phyloP scores from a whole-genome alignment of 2,113 vertebrate species.

The Thermophis baileyi region DNA sequence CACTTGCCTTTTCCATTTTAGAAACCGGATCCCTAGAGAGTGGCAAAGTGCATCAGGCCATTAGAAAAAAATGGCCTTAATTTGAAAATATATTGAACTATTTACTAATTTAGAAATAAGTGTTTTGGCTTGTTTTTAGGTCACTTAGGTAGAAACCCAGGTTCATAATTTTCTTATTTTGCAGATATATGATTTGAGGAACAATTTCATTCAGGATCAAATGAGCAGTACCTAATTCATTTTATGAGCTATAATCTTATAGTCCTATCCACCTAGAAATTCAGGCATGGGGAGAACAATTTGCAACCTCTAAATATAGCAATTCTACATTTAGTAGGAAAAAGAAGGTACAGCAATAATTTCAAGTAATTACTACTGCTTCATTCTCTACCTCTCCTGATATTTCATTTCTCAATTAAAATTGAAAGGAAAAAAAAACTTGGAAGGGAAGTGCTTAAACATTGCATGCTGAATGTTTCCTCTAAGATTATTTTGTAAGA shows the following conservation, averaged over 20 bases:
- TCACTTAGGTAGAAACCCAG: background rate
- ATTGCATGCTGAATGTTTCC: background rate
- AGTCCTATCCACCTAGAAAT: background rate
- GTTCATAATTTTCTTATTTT: background rate
- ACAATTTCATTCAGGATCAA: background rate
- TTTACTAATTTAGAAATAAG: background rate
- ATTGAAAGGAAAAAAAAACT: background rate
- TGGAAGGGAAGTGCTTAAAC: background rate
- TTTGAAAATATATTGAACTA: background rate
- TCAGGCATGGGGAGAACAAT: background rate
- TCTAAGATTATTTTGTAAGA: background rate
- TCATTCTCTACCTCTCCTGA: background rate
- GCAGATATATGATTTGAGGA: background rate
- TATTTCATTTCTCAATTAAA: background rate
- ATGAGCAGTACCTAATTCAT: background rate
- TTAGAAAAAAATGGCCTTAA: background rate
- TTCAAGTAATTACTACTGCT: background rate
- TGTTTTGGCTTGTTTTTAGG: background rate
- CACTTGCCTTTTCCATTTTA: background rate
- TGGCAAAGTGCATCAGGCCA: background rate
- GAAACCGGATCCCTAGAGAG: background rate
- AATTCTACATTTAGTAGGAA: background rate
- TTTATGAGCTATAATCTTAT: background rate
- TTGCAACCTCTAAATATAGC: background rate
- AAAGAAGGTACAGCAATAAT: background rate